phyloP scores from a whole-genome alignment of 2,888 invertebrate species.

The Colletes collaris region DNA sequence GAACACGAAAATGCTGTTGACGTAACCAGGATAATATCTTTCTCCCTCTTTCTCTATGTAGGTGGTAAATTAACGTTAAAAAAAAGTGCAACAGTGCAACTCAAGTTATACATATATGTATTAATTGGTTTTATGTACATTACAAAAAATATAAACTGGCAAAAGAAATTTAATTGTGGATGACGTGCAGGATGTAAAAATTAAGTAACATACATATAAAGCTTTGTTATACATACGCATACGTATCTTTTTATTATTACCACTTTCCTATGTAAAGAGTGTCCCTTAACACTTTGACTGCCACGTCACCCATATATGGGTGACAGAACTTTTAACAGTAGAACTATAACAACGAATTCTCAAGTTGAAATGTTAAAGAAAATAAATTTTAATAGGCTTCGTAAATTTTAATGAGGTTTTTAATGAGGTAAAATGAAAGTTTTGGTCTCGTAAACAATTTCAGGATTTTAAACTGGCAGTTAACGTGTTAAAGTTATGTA shows the following conservation, averaged over 20 bases:
- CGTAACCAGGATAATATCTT: slow-evolving; percentile 54
- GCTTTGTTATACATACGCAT: neutral
- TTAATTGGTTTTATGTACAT: neutral
- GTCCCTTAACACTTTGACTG: too few relatives aligned
- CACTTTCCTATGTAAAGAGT: neutral
- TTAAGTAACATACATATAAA: neutral
- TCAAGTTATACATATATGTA: slow-evolving; percentile 1
- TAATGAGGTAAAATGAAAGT: too few relatives aligned
- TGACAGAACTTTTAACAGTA: too few relatives aligned
- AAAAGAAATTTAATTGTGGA: neutral
- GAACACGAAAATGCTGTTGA: slow-evolving; percentile 47
- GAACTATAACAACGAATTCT: too few relatives aligned
- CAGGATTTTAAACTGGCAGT: too few relatives aligned
- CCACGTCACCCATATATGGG: too few relatives aligned
- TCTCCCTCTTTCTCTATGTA: slow-evolving; percentile 54
- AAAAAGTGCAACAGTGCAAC: slow-evolving; percentile 31
- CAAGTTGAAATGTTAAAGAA: too few relatives aligned
- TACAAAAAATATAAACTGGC: neutral
- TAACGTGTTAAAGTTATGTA: too few relatives aligned
- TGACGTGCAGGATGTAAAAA: slow-evolving; percentile 3
- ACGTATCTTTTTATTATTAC: neutral
- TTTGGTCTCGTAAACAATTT: too few relatives aligned
- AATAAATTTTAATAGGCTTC: too few relatives aligned
- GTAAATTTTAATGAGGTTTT: too few relatives aligned
- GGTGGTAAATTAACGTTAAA: slow-evolving; percentile 16